Percentiles rank a stretch among this genome's conserved stretches.
Conservation (phyloP, 2,113 vertebrate genomes). For the Cochlearius cochlearius region DNA sequence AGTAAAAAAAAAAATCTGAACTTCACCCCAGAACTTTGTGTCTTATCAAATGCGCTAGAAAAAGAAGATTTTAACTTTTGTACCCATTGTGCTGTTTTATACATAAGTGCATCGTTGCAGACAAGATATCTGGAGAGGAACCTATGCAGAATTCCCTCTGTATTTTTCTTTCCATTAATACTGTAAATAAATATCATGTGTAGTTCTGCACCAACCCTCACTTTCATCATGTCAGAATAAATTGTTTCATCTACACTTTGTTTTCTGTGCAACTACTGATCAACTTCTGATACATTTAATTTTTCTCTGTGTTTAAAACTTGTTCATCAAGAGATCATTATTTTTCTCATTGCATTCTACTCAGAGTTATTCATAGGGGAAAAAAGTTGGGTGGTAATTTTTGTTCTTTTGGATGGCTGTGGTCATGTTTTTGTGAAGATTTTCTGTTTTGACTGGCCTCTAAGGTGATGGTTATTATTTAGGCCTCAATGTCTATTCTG, state of each 20-base stretch:
- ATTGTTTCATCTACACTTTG: not conserved
- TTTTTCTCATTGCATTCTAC: not conserved
- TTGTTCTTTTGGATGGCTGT: not conserved
- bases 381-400: not conserved
- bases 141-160: not conserved
- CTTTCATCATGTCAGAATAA: not conserved
- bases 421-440: accelerated
- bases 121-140: not conserved
- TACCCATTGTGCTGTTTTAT: not conserved
- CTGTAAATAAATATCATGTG: not conserved
- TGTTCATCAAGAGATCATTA: not conserved
- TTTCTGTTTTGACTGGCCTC: not conserved
- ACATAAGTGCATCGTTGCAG: not conserved
- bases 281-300: not conserved
- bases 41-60: not conserved
- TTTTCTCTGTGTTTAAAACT: not conserved
- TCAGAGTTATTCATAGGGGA: not conserved
- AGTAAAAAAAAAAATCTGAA: not conserved
- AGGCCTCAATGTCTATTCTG: not conserved
- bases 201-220: not conserved
- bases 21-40: accelerated
- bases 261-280: not conserved
- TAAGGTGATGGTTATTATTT: not conserved
- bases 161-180: not conserved
- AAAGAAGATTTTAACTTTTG: not conserved